Evolutionary conservation across 2,797 vertebrate species (phyloP), one percentile per base, ranked within the genome.

Genomic region (Muraenolepis orangiensis): DNA sequence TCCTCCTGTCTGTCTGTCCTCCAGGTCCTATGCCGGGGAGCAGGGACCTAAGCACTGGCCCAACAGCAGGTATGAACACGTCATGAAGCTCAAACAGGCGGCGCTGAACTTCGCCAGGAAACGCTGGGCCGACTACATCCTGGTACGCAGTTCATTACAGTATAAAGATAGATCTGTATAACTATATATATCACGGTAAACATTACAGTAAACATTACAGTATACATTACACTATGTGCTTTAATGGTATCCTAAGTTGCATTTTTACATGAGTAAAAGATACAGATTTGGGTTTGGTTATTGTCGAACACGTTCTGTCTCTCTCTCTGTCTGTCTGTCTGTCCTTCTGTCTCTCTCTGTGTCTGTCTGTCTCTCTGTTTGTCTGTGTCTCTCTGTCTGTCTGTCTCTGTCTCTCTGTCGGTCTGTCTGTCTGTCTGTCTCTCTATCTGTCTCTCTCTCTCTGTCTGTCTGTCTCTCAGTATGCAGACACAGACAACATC

Each of bases 31-130:
- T 66, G 93, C 93, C 0, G 95, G 96, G 0, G 98, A 99, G 87
- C 71, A 94, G 0, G 95, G 97, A 6, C 97, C 98, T 20, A 99
- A 98, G 74, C 95, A 99, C 82, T 99, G 98, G 98, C 96, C 94
- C 0, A 93, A 93, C 73, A 93, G 91, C 81, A 94, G 98, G 80
- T 95, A 98, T 0, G 96, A 98, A 81, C 95, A 98, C 13, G 78
- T 99, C 81, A 99, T 99, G 98, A 97, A 93, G 86, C 90, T 99
- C 78, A 98, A 96, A 81, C 96, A 99, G 83, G 96, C 95, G 6
- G 97, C 95, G 0, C 91, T 99, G 34, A 92, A 90, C 88, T 98
- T 96, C 0, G 96, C 98, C 71, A 93, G 93, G 81, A 92, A 90
- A 80, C 94, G 89, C 82, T 94, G 88, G 85, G 97, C 98, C 0